Evolutionary conservation across 2,797 vertebrate species (phyloP), one percentile per base, ranked within the genome.

Genomic region (Pipistrellus kuhlii): DNA sequence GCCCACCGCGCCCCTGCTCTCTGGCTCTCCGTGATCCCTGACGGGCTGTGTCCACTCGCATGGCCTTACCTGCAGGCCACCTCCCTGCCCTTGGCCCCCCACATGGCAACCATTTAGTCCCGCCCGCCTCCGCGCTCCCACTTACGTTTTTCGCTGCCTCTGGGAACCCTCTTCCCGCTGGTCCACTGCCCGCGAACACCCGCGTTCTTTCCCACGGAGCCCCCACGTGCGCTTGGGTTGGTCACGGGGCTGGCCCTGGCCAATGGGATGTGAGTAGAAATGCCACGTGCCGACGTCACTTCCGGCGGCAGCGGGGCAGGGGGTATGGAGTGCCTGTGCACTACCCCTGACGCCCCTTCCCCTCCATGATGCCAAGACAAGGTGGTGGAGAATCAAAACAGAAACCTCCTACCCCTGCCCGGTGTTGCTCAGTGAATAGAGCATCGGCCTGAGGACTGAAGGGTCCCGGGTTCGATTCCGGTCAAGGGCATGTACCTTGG

Each of bases 221-320:
- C n/a, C 32, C 25, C 21, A 32, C 27, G 6, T 72, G 82, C 6
- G 18, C 35, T 18, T 2, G 12, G 38, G 10, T 17, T 5, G 30
- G 21, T 80, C 88, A 84, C 0, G 0, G n/a, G 18, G 59, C n/a
- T 48, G 25, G 6, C 32, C 68, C 69, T 20, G n/a, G n/a, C 71
- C 75, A 93, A 25, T 5, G 17, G 6, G 13, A 48, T 0, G 21
- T 14, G 62, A 90, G 44, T 14, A 32, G 41, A 78, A n/a, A 90
- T 8, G 9, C 10, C 32, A 4, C 0, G 0, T 17, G 27, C 25
- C 38, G 14, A 30, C 59, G 27, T 62, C 59, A 66, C 25, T 6
- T n/a, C 62, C 5, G 4, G 15, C 0, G 0, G 59, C 0, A 0
- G 59, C 13, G 6, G 59, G 6, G 59, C 59, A 62, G 59, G 13